Evolutionary conservation across 2,113 vertebrate species (phyloP).

Genomic region (Todiramphus chloris): DNA sequence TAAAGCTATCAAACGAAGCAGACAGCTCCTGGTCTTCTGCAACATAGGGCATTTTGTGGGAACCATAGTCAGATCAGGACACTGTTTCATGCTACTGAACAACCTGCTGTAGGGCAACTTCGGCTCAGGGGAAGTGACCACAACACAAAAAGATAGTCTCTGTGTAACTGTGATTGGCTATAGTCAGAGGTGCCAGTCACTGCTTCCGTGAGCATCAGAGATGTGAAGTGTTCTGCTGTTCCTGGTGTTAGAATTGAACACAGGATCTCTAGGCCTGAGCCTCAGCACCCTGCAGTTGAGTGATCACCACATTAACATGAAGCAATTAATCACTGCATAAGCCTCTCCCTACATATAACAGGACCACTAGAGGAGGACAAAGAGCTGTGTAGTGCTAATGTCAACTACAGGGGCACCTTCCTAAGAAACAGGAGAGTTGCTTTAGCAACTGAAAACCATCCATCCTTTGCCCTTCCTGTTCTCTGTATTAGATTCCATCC

Average conservation of each 20-base stretch:
- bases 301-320: not conserved
- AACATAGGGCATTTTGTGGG: not conserved
- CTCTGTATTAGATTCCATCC: constrained; percentile 36
- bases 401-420: not conserved
- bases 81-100: not conserved
- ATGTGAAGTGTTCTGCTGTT: not conserved
- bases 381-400: not conserved
- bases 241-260: rapidly evolving
- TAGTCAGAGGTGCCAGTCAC: not conserved
- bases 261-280: not conserved
- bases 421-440: not conserved
- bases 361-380: constrained; percentile 53
- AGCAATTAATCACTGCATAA: not conserved
- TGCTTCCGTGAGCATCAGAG: not conserved
- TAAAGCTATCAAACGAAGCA: not conserved
- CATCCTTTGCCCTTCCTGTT: constrained; percentile 27
- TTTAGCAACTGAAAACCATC: not conserved
- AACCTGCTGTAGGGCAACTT: not conserved
- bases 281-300: not conserved
- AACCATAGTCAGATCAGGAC: not conserved
- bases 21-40: not conserved
- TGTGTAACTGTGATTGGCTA: not conserved
- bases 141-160: rapidly evolving
- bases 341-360: not conserved
- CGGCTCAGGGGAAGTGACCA: not conserved